These are phyloP conservation scores for Cyclargus thomasi DNA, from an alignment of 1,140 invertebrate species.

Conservation along the genomic window DNA sequence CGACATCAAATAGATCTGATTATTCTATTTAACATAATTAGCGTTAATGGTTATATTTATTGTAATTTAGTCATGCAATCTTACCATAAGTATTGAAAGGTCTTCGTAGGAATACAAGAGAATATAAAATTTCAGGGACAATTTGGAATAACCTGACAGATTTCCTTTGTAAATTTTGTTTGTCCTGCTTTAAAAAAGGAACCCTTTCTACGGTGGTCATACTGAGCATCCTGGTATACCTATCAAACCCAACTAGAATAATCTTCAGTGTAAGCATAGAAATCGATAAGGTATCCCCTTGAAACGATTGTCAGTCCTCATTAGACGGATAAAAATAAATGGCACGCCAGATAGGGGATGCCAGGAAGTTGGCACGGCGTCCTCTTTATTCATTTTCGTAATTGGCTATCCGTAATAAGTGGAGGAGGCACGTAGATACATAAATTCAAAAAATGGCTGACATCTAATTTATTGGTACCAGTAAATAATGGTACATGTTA, in stretches of 20 bases:
- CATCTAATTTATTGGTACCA: not conserved
- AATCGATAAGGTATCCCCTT: slow-evolving; percentile 40
- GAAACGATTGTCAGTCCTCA: slow-evolving; percentile 52
- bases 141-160: too few species aligned
- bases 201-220: too few species aligned
- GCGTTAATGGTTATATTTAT: too few species aligned
- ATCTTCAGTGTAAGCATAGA: slow-evolving; percentile 17
- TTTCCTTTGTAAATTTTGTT: too few species aligned
- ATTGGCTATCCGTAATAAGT: slow-evolving; percentile 50
- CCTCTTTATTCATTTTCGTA: slow-evolving; percentile 48
- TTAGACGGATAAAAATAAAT: slow-evolving; percentile 58
- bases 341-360: slow-evolving; percentile 42
- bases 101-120: too few species aligned
- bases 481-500: not conserved
- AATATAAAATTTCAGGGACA: too few species aligned
- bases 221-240: too few species aligned
- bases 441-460: not conserved
- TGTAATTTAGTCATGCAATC: too few species aligned
- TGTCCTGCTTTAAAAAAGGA: too few species aligned
- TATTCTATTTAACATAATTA: too few species aligned
- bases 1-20: too few species aligned
- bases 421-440: not conserved
- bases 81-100: too few species aligned
- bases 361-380: slow-evolving; percentile 40
- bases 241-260: not conserved